phyloP scores from a whole-genome alignment of 2,888 invertebrate species.

The Phanerotoma sp. region DNA sequence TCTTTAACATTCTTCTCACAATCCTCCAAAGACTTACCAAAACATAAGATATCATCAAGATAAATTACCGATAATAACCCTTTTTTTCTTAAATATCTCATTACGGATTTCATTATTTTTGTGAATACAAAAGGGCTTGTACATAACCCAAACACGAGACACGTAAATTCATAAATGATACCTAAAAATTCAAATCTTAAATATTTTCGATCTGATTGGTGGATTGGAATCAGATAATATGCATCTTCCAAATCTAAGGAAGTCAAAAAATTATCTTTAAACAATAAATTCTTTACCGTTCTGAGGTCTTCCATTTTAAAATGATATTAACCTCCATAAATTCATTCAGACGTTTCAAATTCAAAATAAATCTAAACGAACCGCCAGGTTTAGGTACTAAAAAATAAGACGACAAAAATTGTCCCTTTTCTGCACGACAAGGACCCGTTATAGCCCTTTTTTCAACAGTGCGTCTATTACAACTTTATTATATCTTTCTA shows the following conservation, averaged over 20 bases:
- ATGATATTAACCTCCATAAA: not conserved
- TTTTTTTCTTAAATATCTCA: constrained; percentile 11
- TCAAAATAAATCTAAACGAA: not conserved
- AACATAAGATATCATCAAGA: constrained; percentile 18
- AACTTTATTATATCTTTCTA: not conserved
- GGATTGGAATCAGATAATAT: not conserved
- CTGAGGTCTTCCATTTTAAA: not conserved
- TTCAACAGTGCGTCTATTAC: constrained; percentile 10
- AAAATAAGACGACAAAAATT: not conserved
- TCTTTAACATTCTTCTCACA: constrained; percentile 11
- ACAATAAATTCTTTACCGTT: not conserved
- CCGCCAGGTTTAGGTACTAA: not conserved
- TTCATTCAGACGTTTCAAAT: not conserved
- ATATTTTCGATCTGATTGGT: not conserved
- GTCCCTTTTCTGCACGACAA: not conserved
- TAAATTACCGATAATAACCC: constrained; percentile 17
- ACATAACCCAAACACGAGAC: not conserved
- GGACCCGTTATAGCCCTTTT: not conserved
- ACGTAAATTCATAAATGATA: not conserved
- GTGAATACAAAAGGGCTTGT: constrained; percentile 19
- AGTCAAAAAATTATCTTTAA: not conserved
- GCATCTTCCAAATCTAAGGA: not conserved
- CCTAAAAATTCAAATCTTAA: not conserved
- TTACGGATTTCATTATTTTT: constrained; percentile 21
- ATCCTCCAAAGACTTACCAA: constrained; percentile 12